Evolutionary conservation across 2,113 vertebrate species (phyloP).

Genomic region (cat (Felis catus)): F.catus_Fca126_mat1.0 CM031415.1:90713001-90713500

Average conservation of each 20-base stretch:
- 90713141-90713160: background rate
- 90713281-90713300: background rate
- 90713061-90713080: background rate
- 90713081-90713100: background rate
- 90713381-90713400: background rate
- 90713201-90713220: background rate
- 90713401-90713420: background rate
- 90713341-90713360: background rate
- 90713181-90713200: background rate
- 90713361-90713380: background rate
- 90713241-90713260: background rate
- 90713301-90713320: background rate
- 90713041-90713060: background rate
- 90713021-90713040: background rate
- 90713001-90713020: no score
- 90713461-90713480: background rate
- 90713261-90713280: background rate
- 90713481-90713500: background rate
- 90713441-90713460: background rate
- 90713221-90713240: rapidly evolving
- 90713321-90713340: background rate
- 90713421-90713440: background rate
- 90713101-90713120: background rate
- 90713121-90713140: background rate
- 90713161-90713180: background rate